A percentile compares a stretch with the other conserved stretches of the same genome.
Conservation (phyloP, 1,140 invertebrate species). For the Scaptomyza montana region DNA sequence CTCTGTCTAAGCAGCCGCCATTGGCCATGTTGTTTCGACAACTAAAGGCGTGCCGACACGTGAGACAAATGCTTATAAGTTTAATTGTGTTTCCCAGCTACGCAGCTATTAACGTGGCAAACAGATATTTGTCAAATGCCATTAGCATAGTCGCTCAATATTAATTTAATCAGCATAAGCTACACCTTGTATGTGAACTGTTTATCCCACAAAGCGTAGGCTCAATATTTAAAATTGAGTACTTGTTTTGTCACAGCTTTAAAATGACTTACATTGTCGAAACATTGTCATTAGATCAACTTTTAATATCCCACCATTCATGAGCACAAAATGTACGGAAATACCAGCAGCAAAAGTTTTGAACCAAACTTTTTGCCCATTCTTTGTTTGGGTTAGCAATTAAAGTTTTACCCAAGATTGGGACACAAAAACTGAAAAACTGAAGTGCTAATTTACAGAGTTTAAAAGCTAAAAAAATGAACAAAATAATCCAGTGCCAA, state of each 20-base stretch:
- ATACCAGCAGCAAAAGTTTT: conserved; percentile 14
- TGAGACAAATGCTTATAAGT: conserved; percentile 78
- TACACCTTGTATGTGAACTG: not conserved
- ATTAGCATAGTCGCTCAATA: conserved; percentile 3
- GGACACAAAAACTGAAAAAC: conserved; percentile 32
- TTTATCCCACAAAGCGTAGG: conserved; percentile 37
- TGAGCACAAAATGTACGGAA: not conserved
- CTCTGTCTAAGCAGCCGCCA: conserved; percentile 1
- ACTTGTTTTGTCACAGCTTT: conserved; percentile 13
- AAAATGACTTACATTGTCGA: conserved; percentile 22
- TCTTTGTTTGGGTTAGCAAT: conserved; percentile 43
- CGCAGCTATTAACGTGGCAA: conserved; percentile 65
- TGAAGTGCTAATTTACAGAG: conserved; percentile 33
- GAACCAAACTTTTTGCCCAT: conserved; percentile 8
- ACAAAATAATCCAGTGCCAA: not conserved
- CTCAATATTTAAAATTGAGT: conserved; percentile 15
- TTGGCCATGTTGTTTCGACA: conserved; percentile 22
- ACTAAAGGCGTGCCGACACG: conserved; percentile 68
- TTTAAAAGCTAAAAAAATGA: conserved; percentile 17
- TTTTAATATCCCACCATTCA: conserved; percentile 17
- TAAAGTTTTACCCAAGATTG: conserved; percentile 35
- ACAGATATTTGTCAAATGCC: conserved; percentile 1
- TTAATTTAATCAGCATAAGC: conserved; percentile 41
- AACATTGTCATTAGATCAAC: conserved; percentile 2
- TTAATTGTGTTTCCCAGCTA: conserved; percentile 16